These are phyloP conservation scores for Acanthopleura granulata DNA, from an alignment of 2,888 invertebrate species.

Conservation along the genomic window DNA sequence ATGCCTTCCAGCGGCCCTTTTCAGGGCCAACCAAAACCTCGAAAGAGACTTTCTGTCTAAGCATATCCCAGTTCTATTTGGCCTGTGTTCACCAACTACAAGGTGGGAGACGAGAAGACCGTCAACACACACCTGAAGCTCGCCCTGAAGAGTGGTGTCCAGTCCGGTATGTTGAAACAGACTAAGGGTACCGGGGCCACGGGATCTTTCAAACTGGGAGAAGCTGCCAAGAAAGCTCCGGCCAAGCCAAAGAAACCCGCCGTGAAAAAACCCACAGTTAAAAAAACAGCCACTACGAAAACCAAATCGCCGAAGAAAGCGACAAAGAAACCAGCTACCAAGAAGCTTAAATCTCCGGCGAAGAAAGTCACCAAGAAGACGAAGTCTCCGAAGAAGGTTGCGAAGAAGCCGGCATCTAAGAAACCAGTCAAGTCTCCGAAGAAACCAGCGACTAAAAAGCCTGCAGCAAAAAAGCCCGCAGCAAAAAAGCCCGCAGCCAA, in stretches of 20 bases:
- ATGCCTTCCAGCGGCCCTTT: conserved; percentile 40
- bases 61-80: conserved; percentile 67
- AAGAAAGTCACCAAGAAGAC: conserved; percentile 20
- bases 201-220: conserved; percentile 56
- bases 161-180: conserved; percentile 66
- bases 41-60: too few relatives aligned
- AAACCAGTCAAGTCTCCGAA: conserved; percentile 27
- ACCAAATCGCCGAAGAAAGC: conserved; percentile 41
- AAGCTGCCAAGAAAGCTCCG: conserved; percentile 23
- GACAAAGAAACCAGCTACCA: conserved; percentile 29
- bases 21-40: conserved; percentile 29
- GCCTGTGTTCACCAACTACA: conserved; percentile 68
- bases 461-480: conserved; percentile 33
- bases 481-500: conserved; percentile 24
- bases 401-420: conserved; percentile 30
- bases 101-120: conserved; percentile 66
- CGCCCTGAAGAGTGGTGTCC: conserved; percentile 67
- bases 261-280: neutral
- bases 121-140: conserved; percentile 68
- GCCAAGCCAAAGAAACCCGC: conserved; percentile 30
- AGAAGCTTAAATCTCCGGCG: conserved; percentile 24
- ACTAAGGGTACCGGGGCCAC: conserved; percentile 59
- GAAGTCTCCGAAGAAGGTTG: conserved; percentile 29
- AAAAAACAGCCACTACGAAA: conserved; percentile 38
- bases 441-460: conserved; percentile 23